phyloP scores from a whole-genome alignment of 2,888 invertebrate species.

The Torymus aiolomorphi region DNA sequence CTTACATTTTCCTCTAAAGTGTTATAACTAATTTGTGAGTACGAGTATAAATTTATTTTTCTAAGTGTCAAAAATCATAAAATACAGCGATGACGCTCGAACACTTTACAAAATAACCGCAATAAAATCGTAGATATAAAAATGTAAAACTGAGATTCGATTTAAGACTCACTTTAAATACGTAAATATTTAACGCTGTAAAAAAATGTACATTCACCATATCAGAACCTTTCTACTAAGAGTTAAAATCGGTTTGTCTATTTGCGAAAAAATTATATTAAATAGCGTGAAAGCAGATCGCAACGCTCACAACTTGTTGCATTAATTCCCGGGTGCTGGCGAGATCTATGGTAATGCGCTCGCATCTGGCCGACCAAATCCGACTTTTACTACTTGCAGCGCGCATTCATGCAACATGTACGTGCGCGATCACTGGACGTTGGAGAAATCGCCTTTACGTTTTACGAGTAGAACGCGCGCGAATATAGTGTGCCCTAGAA shows the following conservation, averaged over 20 bases:
- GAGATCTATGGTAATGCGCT: too few relatives aligned
- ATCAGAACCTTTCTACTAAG: too few relatives aligned
- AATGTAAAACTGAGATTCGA: neutral
- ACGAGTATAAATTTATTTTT: neutral
- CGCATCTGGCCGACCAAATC: conserved; percentile 7
- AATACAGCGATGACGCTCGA: neutral
- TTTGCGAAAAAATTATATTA: neutral
- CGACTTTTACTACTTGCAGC: conserved; percentile 42
- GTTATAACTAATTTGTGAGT: too few relatives aligned
- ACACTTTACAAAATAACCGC: neutral
- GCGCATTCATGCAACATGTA: conserved; percentile 12
- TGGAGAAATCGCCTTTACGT: conserved; percentile 25
- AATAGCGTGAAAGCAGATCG: neutral
- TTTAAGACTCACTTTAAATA: neutral
- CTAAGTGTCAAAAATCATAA: neutral
- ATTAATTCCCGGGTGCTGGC: neutral
- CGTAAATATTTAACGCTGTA: too few relatives aligned
- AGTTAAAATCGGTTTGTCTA: too few relatives aligned
- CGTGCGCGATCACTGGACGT: neutral
- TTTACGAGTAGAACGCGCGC: neutral
- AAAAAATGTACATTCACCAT: too few relatives aligned
- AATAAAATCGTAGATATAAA: conserved; percentile 7
- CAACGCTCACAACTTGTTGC: conserved; percentile 6
- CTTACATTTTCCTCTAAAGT: too few relatives aligned
- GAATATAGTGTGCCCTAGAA: neutral